Conservation (phyloP, 1,140 invertebrate species). For the Microplitis mediator region DNA sequence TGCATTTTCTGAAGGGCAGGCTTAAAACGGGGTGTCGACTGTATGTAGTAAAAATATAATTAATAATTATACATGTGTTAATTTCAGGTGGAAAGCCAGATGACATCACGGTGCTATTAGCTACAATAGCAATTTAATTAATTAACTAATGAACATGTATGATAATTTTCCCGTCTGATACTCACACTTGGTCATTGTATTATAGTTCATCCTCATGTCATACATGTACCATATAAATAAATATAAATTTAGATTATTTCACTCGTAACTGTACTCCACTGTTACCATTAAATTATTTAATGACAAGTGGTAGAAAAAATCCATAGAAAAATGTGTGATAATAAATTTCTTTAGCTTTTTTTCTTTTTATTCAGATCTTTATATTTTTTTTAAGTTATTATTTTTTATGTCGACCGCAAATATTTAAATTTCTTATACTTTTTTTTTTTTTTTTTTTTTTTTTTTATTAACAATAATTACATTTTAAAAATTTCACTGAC, state of each 20-base stretch:
- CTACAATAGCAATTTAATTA: slow-evolving; percentile 79
- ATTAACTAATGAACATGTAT: slow-evolving; percentile 17
- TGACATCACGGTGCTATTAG: slow-evolving; percentile 95
- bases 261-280: slow-evolving; percentile 44
- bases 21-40: not conserved
- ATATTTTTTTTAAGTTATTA: too few species aligned
- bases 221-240: slow-evolving; percentile 39
- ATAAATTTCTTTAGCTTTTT: too few species aligned
- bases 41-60: slow-evolving; percentile 1
- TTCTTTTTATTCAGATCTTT: too few species aligned
- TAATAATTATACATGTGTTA: slow-evolving; percentile 35
- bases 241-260: slow-evolving; percentile 37
- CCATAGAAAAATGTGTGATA: not conserved
- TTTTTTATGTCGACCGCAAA: too few species aligned
- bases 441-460: too few species aligned
- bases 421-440: too few species aligned
- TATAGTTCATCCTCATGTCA: slow-evolving; percentile 58
- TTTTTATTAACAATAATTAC: too few species aligned
- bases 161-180: slow-evolving; percentile 13
- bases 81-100: slow-evolving; percentile 93
- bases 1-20: not conserved
- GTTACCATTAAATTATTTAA: slow-evolving; percentile 51
- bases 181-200: slow-evolving; percentile 55
- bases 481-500: too few species aligned
- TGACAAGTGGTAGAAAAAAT: slow-evolving; percentile 32